Evolutionary conservation across 2,113 vertebrate species (phyloP), one percentile per base, ranked within the genome.

Genomic region (Reinhardtius hippoglossoides): DNA sequence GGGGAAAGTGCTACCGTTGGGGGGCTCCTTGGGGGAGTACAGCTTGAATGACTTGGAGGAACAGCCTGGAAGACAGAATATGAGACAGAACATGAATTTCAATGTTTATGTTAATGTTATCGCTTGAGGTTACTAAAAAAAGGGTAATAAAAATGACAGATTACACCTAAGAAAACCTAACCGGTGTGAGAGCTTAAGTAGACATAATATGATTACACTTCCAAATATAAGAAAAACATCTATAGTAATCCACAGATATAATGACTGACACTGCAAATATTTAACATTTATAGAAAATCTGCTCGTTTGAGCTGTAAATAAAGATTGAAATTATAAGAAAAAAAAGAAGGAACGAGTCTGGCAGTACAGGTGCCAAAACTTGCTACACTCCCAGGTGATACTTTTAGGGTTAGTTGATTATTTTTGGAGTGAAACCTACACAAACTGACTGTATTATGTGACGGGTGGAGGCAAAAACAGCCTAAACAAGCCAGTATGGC

Each of bases 21-120:
- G 97, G 94, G 97, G 97, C 95, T 99, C 98, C 96, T 99, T 99
- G 90, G 97, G 97, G 59, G 98, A 99, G 97, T 99, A 99, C 97
- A 99, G 97, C 94, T 99, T 99, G 98, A 99, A 99, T 0, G 97
- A 98, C 95, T 99, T 99, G 94, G 97, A 99, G 95, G 97, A 98
- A 96, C 97, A 99, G 96, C 97, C 98, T 99, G 88, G 23, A 83
- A 76, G 20, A 81, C 3, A 83, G 23, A 64, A 26, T 3, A 23
- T 71, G 24, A 63, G 3, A 52, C 48, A 2, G 3, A 67, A 23
- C 13, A 61, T 56, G 18, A 54, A 55, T 18, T 50, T 18, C 10
- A 3, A 23, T 24, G 13, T 27, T 16, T 27, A 18, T 55, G 44
- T 21, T 46, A n/a, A 14, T 40, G 44, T 26, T 52, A n/a, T 9